Conservation (phyloP, 64 coral and sea anemone species). For the Pocillopora verrucosa region DNA sequence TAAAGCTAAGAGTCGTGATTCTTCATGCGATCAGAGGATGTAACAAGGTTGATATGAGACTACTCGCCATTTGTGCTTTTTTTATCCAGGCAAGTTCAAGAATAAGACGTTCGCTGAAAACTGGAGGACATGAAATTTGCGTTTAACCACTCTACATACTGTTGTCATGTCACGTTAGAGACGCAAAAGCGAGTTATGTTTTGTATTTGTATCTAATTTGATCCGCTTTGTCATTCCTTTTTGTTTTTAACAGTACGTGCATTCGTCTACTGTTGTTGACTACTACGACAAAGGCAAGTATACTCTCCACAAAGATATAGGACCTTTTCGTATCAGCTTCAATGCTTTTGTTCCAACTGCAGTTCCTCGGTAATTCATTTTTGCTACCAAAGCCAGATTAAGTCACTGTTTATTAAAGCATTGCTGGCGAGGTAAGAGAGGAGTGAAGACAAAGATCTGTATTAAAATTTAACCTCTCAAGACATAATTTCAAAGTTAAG, state of each 20-base stretch:
- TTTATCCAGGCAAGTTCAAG: background rate
- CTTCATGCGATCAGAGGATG: background rate
- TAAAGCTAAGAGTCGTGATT: background rate
- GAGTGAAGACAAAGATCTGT: too few relatives aligned
- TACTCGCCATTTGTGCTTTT: background rate
- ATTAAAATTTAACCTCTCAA: too few relatives aligned
- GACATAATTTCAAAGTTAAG: too few relatives aligned
- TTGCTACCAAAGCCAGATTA: too few relatives aligned
- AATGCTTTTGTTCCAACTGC: background rate
- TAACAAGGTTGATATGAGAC: background rate
- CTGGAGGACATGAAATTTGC: background rate
- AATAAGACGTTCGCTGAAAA: background rate
- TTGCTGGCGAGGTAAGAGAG: too few relatives aligned
- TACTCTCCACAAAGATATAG: background rate
- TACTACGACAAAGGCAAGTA: slow-evolving; percentile 6
- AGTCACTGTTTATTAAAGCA: too few relatives aligned
- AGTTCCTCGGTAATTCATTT: background rate
- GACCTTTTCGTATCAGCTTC: background rate
- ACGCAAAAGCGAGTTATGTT: background rate
- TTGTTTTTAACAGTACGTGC: background rate
- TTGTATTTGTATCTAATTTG: background rate
- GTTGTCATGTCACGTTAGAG: background rate
- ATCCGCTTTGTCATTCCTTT: background rate
- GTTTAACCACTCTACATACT: background rate
- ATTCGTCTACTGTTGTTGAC: background rate